Evolutionary conservation across 2,888 invertebrate genomes (phyloP).

Genomic region (Catocala sponsa): DNA sequence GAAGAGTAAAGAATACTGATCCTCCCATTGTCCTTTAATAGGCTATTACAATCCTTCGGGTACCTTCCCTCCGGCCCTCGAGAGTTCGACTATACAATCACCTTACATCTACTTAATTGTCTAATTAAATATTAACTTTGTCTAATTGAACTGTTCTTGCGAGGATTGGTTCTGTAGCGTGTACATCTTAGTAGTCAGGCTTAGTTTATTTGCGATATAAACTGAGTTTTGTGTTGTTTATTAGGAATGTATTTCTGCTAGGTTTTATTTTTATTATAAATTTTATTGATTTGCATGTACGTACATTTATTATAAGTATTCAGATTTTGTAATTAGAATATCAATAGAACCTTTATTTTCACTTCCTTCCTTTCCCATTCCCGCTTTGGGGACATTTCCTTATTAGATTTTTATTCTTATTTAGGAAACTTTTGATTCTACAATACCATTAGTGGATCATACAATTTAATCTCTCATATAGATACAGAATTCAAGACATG

Average conservation of each 20-base stretch:
- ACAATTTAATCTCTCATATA: no score
- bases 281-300: no score
- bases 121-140: conserved; percentile 46
- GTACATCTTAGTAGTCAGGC: background rate
- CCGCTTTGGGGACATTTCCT: no score
- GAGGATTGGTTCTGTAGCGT: conserved; percentile 6
- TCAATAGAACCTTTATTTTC: no score
- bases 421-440: no score
- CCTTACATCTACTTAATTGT: conserved; percentile 41
- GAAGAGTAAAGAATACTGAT: conserved; percentile 18
- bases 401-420: no score
- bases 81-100: conserved; percentile 24
- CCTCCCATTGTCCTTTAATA: conserved; percentile 28
- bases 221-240: background rate
- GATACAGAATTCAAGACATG: no score
- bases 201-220: background rate
- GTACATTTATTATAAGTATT: no score
- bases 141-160: conserved; percentile 34
- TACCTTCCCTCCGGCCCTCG: conserved; percentile 13
- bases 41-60: conserved; percentile 26
- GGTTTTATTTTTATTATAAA: background rate
- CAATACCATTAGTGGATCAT: no score
- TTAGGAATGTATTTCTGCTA: no score
- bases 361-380: no score
- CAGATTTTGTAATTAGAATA: no score